phyloP scores from a whole-genome alignment of 2,113 vertebrate genomes.

The Chaetops frenatus region DNA sequence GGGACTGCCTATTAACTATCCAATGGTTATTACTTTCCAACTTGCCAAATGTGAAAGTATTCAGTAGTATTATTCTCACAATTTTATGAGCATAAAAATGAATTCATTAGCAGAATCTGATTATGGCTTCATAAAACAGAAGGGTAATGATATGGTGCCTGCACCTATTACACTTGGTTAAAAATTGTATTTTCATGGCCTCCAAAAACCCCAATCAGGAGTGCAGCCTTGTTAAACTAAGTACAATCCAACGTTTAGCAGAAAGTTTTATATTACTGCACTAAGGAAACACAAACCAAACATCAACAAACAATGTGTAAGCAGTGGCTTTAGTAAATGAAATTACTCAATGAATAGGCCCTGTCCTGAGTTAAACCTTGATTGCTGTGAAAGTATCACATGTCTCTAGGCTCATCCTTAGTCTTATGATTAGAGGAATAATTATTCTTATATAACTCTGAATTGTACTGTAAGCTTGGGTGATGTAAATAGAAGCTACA shows the following conservation, averaged over 20 bases:
- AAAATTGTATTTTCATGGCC: neutral
- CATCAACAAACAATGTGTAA: neutral
- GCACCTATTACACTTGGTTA: conserved; percentile 6
- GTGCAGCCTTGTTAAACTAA: neutral
- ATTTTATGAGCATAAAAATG: conserved; percentile 30
- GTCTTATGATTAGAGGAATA: neutral
- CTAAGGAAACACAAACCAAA: neutral
- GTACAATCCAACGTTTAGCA: neutral
- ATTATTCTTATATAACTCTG: neutral
- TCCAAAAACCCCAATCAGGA: neutral
- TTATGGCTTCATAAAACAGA: conserved; percentile 40
- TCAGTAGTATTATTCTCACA: neutral
- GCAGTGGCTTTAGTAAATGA: neutral
- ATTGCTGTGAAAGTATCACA: neutral
- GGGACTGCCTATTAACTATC: neutral
- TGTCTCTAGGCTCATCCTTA: neutral
- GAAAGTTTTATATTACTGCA: neutral
- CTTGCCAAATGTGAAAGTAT: conserved; percentile 4
- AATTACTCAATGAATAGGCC: neutral
- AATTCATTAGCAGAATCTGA: conserved; percentile 25
- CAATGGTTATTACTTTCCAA: neutral
- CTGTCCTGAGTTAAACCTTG: neutral
- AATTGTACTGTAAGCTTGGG: neutral
- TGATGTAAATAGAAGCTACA: neutral
- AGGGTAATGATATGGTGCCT: conserved; percentile 18